phyloP scores from a whole-genome alignment of 2,797 vertebrate genomes.

The Phataginus tricuspis region DNA sequence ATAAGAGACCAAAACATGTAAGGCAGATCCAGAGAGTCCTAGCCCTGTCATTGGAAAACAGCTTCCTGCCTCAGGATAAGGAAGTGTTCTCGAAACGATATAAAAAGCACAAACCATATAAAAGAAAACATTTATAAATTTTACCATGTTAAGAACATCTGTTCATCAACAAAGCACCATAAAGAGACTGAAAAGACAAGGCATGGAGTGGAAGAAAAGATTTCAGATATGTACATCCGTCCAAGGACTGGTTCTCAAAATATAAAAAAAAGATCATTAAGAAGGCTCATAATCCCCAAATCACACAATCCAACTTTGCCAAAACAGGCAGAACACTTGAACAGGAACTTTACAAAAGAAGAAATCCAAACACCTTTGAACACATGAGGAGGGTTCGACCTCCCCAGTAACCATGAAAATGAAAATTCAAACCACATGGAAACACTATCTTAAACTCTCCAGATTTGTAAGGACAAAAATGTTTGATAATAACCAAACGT shows the following conservation, averaged over 20 bases:
- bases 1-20: not conserved
- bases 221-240: not conserved
- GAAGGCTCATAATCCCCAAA: not conserved
- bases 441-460: no score
- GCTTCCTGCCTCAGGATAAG: not conserved
- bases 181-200: not conserved
- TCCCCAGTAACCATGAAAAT: not conserved
- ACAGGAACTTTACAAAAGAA: not conserved
- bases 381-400: not conserved
- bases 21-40: not conserved
- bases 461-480: not conserved
- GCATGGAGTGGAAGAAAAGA: not conserved
- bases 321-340: not conserved
- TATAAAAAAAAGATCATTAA: not conserved
- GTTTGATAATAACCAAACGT: rapidly evolving
- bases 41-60: not conserved
- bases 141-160: not conserved
- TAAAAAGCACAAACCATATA: not conserved
- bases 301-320: not conserved
- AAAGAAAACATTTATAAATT: not conserved
- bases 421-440: not conserved
- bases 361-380: not conserved
- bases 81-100: not conserved
- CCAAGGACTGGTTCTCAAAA: not conserved
- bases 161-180: not conserved